phyloP scores from a whole-genome alignment of 2,888 invertebrate species.

The Cotesia congregata region DNA sequence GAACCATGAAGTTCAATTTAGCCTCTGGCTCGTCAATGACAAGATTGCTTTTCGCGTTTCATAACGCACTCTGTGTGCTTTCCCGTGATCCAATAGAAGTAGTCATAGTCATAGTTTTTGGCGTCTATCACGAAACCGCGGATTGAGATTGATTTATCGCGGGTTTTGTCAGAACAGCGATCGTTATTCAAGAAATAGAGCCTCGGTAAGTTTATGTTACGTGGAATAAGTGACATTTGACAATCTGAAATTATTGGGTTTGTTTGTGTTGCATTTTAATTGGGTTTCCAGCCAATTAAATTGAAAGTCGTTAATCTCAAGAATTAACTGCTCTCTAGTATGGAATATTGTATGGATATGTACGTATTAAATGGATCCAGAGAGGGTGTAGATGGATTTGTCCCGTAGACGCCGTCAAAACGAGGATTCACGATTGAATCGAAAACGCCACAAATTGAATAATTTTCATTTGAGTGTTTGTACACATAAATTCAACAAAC shows the following conservation, averaged over 20 bases:
- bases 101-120: no score
- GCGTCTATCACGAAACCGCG: background rate
- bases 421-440: background rate
- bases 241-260: background rate
- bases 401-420: background rate
- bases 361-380: background rate
- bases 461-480: background rate
- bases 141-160: background rate
- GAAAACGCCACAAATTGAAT: background rate
- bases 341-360: background rate
- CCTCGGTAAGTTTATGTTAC: no score
- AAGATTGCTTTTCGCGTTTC: slow-evolving; percentile 15
- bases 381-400: background rate
- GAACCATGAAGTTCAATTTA: background rate
- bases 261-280: background rate
- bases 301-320: background rate
- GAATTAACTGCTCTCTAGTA: background rate
- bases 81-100: background rate
- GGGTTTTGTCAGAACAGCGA: background rate
- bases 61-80: slow-evolving; percentile 4
- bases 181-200: background rate
- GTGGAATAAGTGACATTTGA: background rate
- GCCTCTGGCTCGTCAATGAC: slow-evolving; percentile 11
- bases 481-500: background rate
- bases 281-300: background rate